Evolutionary conservation across 1,140 invertebrate genomes (phyloP).

Genomic region (Drosophila guanche): DNA sequence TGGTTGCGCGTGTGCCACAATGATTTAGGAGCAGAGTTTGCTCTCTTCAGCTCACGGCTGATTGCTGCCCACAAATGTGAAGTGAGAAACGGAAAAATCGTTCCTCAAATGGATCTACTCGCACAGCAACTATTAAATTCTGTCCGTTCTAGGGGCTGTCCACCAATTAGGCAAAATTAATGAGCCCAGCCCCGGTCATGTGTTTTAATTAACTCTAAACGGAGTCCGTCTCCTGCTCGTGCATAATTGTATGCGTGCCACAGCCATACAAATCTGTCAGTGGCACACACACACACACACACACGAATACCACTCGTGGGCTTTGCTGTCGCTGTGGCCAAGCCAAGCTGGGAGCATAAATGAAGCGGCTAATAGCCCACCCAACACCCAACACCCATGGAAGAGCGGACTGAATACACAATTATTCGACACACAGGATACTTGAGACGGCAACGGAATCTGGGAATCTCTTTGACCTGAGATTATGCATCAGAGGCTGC

Average conservation of each 20-base stretch:
- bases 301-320: slow-evolving; percentile 14
- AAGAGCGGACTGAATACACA: slow-evolving; percentile 74
- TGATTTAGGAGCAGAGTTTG: no score
- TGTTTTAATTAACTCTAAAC: slow-evolving; percentile 67
- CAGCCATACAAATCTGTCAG: slow-evolving; percentile 56
- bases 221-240: slow-evolving; percentile 32
- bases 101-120: no score
- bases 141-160: no score
- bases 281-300: slow-evolving; percentile 10
- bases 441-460: slow-evolving; percentile 31
- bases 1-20: no score
- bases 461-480: background rate
- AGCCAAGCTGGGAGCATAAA: slow-evolving; percentile 46
- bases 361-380: slow-evolving; percentile 31
- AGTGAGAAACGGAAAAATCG: no score
- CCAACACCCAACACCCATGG: no score
- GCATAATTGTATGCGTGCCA: slow-evolving; percentile 71
- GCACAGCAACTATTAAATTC: no score
- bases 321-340: slow-evolving; percentile 38
- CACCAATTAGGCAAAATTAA: slow-evolving; percentile 65
- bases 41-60: no score
- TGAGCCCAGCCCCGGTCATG: slow-evolving; percentile 46
- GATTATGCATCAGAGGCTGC: slow-evolving; percentile 72
- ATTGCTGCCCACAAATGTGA: no score
- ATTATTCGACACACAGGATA: slow-evolving; percentile 40